Percentiles rank a stretch among this genome's conserved stretches.
These are phyloP conservation scores for Thryonomys swinderianus DNA, from an alignment of 2,113 vertebrate species.

Conservation along the genomic window DNA sequence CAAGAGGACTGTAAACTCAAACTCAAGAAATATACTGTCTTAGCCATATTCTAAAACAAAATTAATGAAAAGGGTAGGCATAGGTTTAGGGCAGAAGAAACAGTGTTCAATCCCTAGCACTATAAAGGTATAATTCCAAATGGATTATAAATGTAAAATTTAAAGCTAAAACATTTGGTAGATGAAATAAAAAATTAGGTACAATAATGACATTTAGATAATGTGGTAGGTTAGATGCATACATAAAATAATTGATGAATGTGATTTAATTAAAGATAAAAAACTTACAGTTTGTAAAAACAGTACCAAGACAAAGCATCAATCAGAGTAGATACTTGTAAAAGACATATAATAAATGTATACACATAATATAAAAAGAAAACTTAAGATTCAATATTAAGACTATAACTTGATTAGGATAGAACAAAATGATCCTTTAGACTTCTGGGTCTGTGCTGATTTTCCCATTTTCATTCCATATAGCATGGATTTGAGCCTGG, in stretches of 20 bases:
- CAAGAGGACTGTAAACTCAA: neutral
- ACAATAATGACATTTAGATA: neutral
- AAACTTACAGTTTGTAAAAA: neutral
- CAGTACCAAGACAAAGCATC: neutral
- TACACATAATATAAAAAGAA: neutral
- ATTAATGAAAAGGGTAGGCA: neutral
- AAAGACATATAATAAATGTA: neutral
- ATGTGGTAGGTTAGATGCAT: neutral
- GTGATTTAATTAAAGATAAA: neutral
- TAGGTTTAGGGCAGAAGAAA: neutral
- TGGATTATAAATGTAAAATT: neutral
- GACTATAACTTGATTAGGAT: neutral
- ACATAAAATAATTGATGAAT: neutral
- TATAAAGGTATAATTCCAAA: neutral
- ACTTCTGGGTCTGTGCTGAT: too few species aligned
- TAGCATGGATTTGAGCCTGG: too few species aligned
- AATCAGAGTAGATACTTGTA: neutral
- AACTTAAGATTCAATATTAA: neutral
- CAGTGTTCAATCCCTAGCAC: neutral
- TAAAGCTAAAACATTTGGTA: neutral
- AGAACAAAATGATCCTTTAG: neutral
- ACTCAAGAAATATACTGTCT: neutral
- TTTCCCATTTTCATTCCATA: too few species aligned
- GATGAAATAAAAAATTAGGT: neutral
- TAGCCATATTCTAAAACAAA: neutral